Conservation (phyloP, 2,888 invertebrate genomes). For the Phaedon cochleariae region DNA sequence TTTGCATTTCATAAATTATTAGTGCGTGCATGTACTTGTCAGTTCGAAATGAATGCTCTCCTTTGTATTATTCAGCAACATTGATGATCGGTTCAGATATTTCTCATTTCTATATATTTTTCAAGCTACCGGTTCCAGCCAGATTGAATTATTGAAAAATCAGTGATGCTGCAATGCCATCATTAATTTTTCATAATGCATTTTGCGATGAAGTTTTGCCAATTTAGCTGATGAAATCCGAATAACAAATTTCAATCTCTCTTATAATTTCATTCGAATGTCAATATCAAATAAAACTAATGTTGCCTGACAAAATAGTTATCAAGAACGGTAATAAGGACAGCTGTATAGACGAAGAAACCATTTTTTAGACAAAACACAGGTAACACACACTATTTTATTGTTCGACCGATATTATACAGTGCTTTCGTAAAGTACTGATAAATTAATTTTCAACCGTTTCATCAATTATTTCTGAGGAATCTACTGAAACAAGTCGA, state of each 20-base stretch:
- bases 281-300: too few species aligned
- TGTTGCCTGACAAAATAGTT: too few species aligned
- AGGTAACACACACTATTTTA: too few species aligned
- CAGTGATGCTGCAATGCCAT: constrained; percentile 1
- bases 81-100: background rate
- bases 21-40: background rate
- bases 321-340: too few species aligned
- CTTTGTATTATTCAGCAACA: background rate
- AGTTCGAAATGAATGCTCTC: background rate
- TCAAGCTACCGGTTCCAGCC: background rate
- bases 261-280: background rate
- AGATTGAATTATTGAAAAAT: constrained; percentile 10
- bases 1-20: background rate
- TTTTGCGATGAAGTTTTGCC: constrained; percentile 21
- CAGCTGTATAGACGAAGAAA: too few species aligned
- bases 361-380: too few species aligned
- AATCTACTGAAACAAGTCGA: too few species aligned
- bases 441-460: too few species aligned
- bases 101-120: background rate
- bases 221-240: constrained; percentile 29
- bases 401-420: too few species aligned
- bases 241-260: constrained; percentile 27
- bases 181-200: constrained; percentile 10
- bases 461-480: too few species aligned
- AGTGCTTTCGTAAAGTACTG: too few species aligned